A percentile compares a stretch with the other conserved stretches of the same genome.
Conservation (phyloP, 2,113 vertebrate genomes). For the Mus pahari region DNA sequence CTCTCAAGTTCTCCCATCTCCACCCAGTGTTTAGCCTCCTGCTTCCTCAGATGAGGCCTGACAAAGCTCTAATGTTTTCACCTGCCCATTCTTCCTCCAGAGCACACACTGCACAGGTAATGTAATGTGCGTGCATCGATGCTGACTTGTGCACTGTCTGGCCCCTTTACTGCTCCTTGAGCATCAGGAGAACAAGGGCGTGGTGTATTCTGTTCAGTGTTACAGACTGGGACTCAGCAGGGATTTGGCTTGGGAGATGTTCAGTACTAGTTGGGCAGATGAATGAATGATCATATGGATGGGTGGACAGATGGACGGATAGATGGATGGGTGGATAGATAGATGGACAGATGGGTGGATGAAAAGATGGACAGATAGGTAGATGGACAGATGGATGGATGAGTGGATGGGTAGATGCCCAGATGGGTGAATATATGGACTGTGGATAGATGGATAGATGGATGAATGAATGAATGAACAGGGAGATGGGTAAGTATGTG, state of each 20-base stretch:
- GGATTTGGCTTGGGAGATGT: neutral
- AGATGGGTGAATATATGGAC: accelerated
- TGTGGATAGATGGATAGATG: accelerated
- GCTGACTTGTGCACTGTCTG: neutral
- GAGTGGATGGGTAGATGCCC: neutral
- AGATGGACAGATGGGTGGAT: accelerated
- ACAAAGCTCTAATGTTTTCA: accelerated
- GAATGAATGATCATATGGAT: neutral
- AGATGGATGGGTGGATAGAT: accelerated
- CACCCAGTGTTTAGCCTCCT: neutral
- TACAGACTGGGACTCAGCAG: neutral
- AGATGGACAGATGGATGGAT: accelerated
- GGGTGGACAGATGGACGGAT: neutral
- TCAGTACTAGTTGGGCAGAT: neutral
- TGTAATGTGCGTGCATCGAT: too few species aligned
- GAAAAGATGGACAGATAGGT: accelerated
- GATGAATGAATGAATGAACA: accelerated
- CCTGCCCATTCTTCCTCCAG: neutral
- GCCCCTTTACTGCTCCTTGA: neutral
- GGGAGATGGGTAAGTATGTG: neutral
- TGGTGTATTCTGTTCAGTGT: neutral
- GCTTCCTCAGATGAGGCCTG: neutral
- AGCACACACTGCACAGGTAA: accelerated
- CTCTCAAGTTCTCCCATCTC: neutral
- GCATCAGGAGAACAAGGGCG: neutral